Conservation (phyloP, 2,797 vertebrate species). For the Calcarius lapponicus region DNA sequence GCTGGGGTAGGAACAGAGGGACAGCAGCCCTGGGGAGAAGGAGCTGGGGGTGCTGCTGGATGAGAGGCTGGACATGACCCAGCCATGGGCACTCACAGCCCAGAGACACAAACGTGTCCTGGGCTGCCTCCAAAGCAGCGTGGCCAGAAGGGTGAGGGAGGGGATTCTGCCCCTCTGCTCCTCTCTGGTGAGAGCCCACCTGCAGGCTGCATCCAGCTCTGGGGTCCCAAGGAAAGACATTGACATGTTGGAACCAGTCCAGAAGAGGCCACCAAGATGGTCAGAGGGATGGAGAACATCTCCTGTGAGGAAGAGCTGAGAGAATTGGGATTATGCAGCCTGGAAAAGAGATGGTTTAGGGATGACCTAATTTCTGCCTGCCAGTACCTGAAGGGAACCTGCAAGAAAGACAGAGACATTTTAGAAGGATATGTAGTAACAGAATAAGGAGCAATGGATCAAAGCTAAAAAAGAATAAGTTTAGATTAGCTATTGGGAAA, state of each 20-base stretch:
- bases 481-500: not conserved
- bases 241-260: accelerated
- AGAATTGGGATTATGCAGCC: not conserved
- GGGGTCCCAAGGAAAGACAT: not conserved
- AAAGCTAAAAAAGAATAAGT: not conserved
- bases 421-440: not conserved
- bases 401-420: not conserved
- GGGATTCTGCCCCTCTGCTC: not conserved
- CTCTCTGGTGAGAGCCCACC: not conserved
- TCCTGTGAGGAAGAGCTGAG: not conserved
- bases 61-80: not conserved
- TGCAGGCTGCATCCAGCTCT: not conserved
- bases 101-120: not conserved
- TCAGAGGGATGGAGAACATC: not conserved
- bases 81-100: not conserved
- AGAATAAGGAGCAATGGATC: not conserved
- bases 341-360: not conserved
- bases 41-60: not conserved
- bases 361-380: not conserved
- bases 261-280: not conserved
- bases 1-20: not conserved
- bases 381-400: not conserved
- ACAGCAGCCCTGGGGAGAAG: not conserved
- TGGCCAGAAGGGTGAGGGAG: not conserved
- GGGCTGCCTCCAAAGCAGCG: not conserved